Percentiles rank a stretch among this genome's conserved stretches.
Conservation (phyloP, 2,113 vertebrate species). For the Pedetes capensis region DNA sequence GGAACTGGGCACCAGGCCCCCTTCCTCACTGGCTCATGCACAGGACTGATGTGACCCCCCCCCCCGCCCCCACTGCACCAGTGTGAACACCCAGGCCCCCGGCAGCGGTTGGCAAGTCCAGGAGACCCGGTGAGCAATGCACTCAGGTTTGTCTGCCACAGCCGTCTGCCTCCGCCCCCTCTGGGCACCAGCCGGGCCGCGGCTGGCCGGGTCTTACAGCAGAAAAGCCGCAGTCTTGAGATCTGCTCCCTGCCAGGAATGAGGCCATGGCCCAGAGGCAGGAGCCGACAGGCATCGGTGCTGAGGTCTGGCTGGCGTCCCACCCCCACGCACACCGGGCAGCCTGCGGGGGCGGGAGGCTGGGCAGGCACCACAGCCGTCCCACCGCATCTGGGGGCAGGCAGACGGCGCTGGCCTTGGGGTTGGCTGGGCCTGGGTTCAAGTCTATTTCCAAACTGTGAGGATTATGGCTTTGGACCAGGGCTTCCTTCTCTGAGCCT, state of each 20-base stretch:
- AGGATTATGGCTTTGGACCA: neutral
- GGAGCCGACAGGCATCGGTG: accelerated
- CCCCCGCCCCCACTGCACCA: neutral
- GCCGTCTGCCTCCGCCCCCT: neutral
- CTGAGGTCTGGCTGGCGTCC: neutral
- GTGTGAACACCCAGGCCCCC: neutral
- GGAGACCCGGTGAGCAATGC: neutral
- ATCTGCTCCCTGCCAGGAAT: neutral
- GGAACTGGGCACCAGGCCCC: too few relatives aligned
- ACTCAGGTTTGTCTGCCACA: neutral
- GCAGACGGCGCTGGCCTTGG: neutral
- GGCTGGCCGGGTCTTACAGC: neutral
- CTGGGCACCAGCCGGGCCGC: neutral
- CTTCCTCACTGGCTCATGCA: accelerated
- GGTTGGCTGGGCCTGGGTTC: neutral
- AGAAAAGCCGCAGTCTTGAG: neutral
- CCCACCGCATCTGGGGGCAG: neutral
- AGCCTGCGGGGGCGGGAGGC: neutral
- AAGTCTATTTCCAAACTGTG: neutral
- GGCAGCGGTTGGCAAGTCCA: neutral
- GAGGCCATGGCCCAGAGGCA: accelerated
- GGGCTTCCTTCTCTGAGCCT: neutral
- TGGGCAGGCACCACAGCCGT: neutral
- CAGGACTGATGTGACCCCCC: neutral
- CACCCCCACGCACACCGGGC: accelerated